These are phyloP conservation scores for Aphidoletes aphidimyza DNA, from an alignment of 2,888 invertebrate species.

Conservation along the genomic window DNA sequence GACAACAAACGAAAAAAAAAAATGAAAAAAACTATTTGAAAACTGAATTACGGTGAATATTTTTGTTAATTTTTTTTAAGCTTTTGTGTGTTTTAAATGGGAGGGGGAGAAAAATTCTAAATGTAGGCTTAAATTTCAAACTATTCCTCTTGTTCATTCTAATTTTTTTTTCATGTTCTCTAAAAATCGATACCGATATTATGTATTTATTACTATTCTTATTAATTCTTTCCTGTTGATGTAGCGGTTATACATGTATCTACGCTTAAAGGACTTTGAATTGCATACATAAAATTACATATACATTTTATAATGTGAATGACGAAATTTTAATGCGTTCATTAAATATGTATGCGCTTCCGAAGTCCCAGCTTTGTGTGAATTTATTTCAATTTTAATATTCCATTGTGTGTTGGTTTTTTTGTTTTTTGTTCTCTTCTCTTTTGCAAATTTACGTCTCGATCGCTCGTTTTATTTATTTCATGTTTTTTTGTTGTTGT, in stretches of 20 bases:
- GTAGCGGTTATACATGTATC: slow-evolving; percentile 34
- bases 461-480: background rate
- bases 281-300: background rate
- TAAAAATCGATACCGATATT: slow-evolving; percentile 8
- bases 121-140: slow-evolving; percentile 10
- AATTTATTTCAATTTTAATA: background rate
- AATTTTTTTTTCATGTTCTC: background rate
- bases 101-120: background rate
- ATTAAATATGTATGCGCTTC: background rate
- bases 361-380: background rate
- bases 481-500: background rate
- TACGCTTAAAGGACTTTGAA: slow-evolving; percentile 11
- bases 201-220: slow-evolving; percentile 21
- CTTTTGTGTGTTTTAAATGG: background rate
- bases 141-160: background rate
- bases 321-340: background rate
- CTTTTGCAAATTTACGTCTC: background rate
- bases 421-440: background rate
- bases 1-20: background rate
- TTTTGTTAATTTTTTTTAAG: background rate
- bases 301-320: background rate
- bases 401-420: too few relatives aligned
- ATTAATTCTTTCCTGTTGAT: slow-evolving; percentile 39
- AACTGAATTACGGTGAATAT: background rate
- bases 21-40: background rate